These are phyloP conservation scores for Chrysemys picta DNA, from an alignment of 2,113 vertebrate genomes.

Conservation along the genomic window DNA sequence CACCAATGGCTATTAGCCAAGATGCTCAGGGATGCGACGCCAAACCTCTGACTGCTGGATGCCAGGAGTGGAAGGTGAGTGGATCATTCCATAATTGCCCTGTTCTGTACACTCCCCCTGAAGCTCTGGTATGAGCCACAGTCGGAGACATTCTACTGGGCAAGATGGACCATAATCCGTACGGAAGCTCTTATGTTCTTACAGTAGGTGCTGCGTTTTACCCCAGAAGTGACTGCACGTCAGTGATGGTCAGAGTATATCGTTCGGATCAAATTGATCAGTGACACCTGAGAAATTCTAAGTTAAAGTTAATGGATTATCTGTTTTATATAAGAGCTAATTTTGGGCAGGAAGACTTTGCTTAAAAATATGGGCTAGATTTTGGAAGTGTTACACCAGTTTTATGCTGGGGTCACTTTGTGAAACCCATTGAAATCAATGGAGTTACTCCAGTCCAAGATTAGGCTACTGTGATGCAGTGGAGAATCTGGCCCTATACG, in stretches of 20 bases:
- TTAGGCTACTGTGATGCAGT: not conserved
- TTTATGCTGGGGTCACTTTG: not conserved
- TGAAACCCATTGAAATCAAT: not conserved
- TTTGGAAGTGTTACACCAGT: not conserved
- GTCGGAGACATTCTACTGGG: not conserved
- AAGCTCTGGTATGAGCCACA: not conserved
- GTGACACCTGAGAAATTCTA: not conserved
- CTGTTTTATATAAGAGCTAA: not conserved
- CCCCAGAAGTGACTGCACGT: not conserved
- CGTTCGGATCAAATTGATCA: not conserved
- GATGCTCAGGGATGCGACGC: not conserved
- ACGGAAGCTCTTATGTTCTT: not conserved
- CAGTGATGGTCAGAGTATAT: not conserved
- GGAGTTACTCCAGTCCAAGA: not conserved
- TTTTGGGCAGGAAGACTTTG: not conserved
- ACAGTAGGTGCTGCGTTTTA: not conserved
- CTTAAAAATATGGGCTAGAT: not conserved
- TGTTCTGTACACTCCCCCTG: too few relatives aligned
- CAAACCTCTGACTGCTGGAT: too few relatives aligned
- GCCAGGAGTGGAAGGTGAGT: too few relatives aligned
- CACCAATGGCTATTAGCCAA: not conserved
- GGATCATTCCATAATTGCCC: too few relatives aligned
- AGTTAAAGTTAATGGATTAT: not conserved
- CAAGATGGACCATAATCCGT: not conserved
- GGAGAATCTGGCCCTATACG: not conserved